These are phyloP conservation scores for Diogma glabrata DNA, from an alignment of 2,888 invertebrate species.

Conservation along the genomic window DNA sequence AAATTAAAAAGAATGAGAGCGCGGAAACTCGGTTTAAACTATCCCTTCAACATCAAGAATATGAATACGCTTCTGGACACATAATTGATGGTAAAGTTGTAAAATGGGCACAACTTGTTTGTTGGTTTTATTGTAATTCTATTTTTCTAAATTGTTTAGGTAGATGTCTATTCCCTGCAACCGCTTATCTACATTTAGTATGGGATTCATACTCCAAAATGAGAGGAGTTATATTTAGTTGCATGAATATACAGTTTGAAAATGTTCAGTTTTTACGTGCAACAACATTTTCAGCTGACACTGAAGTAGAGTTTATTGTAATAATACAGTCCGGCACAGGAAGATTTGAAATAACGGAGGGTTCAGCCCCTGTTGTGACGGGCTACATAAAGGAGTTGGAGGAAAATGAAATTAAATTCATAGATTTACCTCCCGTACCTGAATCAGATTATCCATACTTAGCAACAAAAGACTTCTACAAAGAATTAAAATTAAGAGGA, in stretches of 20 bases:
- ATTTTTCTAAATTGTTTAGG: conserved; percentile 31
- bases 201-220: conserved; percentile 70
- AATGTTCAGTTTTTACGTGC: conserved; percentile 74
- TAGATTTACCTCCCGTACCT: conserved; percentile 20
- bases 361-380: conserved; percentile 55
- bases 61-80: conserved; percentile 66
- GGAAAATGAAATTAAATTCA: conserved; percentile 28
- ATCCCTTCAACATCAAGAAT: conserved; percentile 50
- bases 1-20: conserved; percentile 51
- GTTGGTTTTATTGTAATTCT: conserved; percentile 47
- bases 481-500: conserved; percentile 56
- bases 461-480: conserved; percentile 53
- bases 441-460: conserved; percentile 30
- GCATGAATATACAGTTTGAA: conserved; percentile 46
- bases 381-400: conserved; percentile 52
- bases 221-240: conserved; percentile 28
- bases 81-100: conserved; percentile 59
- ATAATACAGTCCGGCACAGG: conserved; percentile 50
- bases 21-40: conserved; percentile 52
- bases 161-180: conserved; percentile 52
- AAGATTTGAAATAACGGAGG: conserved; percentile 54
- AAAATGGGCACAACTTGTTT: conserved; percentile 43
- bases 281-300: conserved; percentile 61
- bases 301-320: conserved; percentile 38
- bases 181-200: conserved; percentile 65